Evolutionary conservation across 2,797 vertebrate genomes (phyloP), one percentile per base, ranked within the genome.

Genomic region (Dendrocincla fuliginosa): DNA sequence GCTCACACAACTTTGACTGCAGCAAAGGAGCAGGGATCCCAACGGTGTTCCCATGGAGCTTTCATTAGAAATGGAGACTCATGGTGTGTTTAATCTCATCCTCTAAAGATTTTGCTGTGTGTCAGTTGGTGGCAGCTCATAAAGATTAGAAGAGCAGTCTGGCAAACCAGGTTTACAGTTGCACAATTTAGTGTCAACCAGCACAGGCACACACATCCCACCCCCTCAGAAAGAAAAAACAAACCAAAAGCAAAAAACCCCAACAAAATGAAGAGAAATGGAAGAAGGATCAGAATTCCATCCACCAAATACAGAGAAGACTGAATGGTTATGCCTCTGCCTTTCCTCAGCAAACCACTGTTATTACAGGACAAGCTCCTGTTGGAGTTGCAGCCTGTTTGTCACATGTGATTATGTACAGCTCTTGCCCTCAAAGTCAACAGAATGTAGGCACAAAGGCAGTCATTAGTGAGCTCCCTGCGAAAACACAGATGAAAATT

Each of bases 1-100:
- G 55, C 90, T 87, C 69, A 37, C 13, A 60, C 74, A 53, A 24
- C 59, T 91, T 17, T 8, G 75, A 61, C 81, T 74, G 70, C 76
- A 53, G 70, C 79, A 64, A 81, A 95, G 84, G 32, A 91, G 55
- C 65, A 90, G 86, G 9, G 53, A 91, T 93, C 75, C 71, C 71
- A 61, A 15, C 2, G 23, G 68, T 24, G 91, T 96, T 96, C 87
- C 91, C 93, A 91, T 74, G 93, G 91, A 96, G 87, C 76, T 95
- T 85, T 64, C 91, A 78, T 93, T 84, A 83, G 55, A 95, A 81
- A 71, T 74, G 56, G 88, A 96, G 61, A 35, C 59, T 86, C 68
- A 39, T 37, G 24, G 52, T n/a, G 55, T 87, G 64, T 91, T 90
- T 94, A 83, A 84, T 93, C 76, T 94, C 59, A 76, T 60, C 59